Evolutionary conservation across 2,797 vertebrate species (phyloP).

Genomic region (Stomatorhinus walkeri): DNA sequence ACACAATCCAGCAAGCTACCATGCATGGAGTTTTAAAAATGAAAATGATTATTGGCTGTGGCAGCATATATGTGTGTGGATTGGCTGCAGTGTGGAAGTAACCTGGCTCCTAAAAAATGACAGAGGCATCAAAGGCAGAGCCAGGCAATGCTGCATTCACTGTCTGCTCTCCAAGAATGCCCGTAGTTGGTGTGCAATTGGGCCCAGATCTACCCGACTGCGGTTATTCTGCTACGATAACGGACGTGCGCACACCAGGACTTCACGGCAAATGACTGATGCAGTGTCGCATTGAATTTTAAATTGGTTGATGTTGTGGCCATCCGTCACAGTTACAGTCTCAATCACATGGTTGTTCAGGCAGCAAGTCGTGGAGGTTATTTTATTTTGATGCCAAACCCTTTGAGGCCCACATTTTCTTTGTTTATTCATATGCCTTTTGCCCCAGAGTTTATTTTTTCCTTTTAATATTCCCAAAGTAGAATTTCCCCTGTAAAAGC

Average conservation of each 20-base stretch:
- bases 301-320: constrained; percentile 20
- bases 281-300: constrained; percentile 19
- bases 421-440: background rate
- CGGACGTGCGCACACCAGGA: background rate
- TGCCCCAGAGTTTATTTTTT: background rate
- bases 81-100: background rate
- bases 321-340: background rate
- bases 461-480: background rate
- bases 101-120: background rate
- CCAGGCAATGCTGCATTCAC: background rate
- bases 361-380: background rate
- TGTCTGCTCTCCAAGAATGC: background rate
- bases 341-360: background rate
- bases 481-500: background rate
- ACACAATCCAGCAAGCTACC: background rate
- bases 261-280: background rate
- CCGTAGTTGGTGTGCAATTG: constrained; percentile 4
- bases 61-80: background rate
- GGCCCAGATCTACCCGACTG: constrained; percentile 30
- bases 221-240: background rate
- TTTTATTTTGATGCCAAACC: background rate
- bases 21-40: background rate
- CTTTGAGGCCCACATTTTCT: background rate
- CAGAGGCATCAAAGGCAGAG: background rate
- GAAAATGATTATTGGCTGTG: background rate